A percentile compares a stretch with the other conserved stretches of the same genome.
Conservation (phyloP, 2,888 invertebrate genomes). For the Pristionchus entomophagus region DNA sequence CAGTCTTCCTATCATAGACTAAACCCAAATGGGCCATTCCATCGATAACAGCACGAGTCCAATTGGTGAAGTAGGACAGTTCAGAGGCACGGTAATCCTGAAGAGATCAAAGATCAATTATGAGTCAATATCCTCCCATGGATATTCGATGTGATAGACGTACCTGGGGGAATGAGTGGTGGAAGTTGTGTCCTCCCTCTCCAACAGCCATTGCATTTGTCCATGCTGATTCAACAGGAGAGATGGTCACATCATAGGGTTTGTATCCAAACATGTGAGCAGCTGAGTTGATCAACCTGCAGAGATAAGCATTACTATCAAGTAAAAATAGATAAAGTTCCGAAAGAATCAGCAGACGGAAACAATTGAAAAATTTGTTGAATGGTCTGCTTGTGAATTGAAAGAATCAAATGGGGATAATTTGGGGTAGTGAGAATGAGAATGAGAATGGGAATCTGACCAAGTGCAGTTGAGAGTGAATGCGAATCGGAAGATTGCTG, state of each 20-base stretch:
- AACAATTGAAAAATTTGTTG: too few relatives aligned
- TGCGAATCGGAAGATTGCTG: slow-evolving; percentile 86
- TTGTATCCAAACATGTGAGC: slow-evolving; percentile 92
- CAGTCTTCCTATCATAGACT: slow-evolving; percentile 70
- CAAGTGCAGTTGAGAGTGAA: slow-evolving; percentile 91
- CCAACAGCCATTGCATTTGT: slow-evolving; percentile 73
- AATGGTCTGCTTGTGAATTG: too few relatives aligned
- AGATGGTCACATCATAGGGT: slow-evolving; percentile 86
- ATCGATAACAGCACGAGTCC: slow-evolving; percentile 70
- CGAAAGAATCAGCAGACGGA: too few relatives aligned
- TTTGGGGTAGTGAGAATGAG: too few relatives aligned
- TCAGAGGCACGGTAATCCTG: slow-evolving; percentile 74
- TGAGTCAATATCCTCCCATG: background rate
- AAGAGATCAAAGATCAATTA: slow-evolving; percentile 1
- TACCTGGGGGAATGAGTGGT: slow-evolving; percentile 78
- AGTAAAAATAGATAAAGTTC: background rate
- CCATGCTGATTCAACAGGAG: slow-evolving; percentile 71
- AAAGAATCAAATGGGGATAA: slow-evolving; percentile 82
- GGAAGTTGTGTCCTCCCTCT: slow-evolving; percentile 79
- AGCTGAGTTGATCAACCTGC: slow-evolving; percentile 88
- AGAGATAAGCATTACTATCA: background rate
- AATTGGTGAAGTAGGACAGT: slow-evolving; percentile 64
- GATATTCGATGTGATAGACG: background rate
- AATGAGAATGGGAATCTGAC: slow-evolving; percentile 65
- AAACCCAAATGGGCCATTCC: slow-evolving; percentile 66